phyloP scores from a whole-genome alignment of 2,888 invertebrate species.

The Mythimna ferrago region DNA sequence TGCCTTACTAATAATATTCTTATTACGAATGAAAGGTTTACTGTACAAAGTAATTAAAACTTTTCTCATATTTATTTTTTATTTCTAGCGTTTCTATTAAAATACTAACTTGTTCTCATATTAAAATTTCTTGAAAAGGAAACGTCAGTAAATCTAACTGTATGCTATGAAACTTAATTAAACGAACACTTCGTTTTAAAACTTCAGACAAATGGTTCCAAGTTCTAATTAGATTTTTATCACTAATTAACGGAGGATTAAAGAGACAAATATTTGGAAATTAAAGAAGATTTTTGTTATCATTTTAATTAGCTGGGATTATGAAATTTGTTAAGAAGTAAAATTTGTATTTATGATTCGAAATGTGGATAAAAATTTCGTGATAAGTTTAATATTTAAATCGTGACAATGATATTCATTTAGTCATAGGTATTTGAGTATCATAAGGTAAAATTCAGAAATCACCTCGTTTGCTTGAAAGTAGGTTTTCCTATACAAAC shows the following conservation, averaged over 20 bases:
- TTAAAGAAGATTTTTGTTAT: constrained; percentile 7
- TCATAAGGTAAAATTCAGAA: neutral
- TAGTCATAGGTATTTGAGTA: neutral
- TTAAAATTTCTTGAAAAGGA: constrained; percentile 35
- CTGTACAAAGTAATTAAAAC: neutral
- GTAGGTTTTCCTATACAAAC: too few relatives aligned
- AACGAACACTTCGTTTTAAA: constrained; percentile 43
- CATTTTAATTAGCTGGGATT: constrained; percentile 13
- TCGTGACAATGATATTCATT: neutral
- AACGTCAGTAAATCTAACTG: constrained; percentile 43
- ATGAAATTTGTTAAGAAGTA: neutral
- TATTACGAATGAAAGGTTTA: neutral
- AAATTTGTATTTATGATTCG: neutral
- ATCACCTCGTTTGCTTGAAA: too few relatives aligned
- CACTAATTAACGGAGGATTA: constrained; percentile 41
- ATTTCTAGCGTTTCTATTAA: constrained; percentile 3
- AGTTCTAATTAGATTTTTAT: constrained; percentile 57
- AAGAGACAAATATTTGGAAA: constrained; percentile 22
- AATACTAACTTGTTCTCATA: constrained; percentile 25
- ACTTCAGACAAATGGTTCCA: constrained; percentile 35
- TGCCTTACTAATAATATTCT: neutral
- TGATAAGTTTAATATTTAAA: neutral
- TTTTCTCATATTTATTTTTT: constrained; percentile 1
- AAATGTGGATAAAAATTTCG: neutral
- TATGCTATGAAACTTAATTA: constrained; percentile 49